Percentiles rank a stretch among this genome's conserved stretches.
Evolutionary conservation across 2,888 invertebrate genomes (phyloP).

Genomic region (Dione juno): DNA sequence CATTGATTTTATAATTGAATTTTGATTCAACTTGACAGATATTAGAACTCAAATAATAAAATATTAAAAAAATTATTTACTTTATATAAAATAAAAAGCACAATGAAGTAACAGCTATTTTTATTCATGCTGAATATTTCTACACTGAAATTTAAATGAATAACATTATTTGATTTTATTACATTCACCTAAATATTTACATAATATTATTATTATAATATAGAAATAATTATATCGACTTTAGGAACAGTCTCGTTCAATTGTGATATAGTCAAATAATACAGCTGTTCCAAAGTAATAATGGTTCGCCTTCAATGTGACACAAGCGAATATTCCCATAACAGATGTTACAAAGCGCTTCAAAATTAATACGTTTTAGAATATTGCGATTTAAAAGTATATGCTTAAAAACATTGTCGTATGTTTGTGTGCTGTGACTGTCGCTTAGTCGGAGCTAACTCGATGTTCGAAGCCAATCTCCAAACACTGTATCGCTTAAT

Average conservation of each 20-base stretch:
- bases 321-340: slow-evolving; percentile 1
- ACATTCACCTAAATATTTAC: too few relatives aligned
- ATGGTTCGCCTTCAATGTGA: slow-evolving; percentile 18
- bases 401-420: slow-evolving; percentile 20
- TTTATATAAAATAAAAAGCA: too few relatives aligned
- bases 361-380: neutral
- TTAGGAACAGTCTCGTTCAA: too few relatives aligned
- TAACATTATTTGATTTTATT: too few relatives aligned
- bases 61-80: too few relatives aligned
- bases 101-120: too few relatives aligned
- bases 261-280: neutral
- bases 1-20: slow-evolving; percentile 38
- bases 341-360: slow-evolving; percentile 3
- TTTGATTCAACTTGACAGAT: neutral
- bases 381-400: slow-evolving; percentile 5
- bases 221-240: neutral
- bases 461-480: slow-evolving; percentile 4
- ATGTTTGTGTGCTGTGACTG: slow-evolving; percentile 33
- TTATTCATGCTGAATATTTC: too few relatives aligned
- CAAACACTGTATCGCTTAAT: slow-evolving; percentile 34
- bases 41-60: too few relatives aligned
- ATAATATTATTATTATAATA: neutral
- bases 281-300: neutral
- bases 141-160: too few relatives aligned
- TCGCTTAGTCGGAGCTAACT: slow-evolving; percentile 32